These are phyloP conservation scores for Trissonchulus sp. DNA, from an alignment of 2,888 invertebrate species.

Conservation along the genomic window DNA sequence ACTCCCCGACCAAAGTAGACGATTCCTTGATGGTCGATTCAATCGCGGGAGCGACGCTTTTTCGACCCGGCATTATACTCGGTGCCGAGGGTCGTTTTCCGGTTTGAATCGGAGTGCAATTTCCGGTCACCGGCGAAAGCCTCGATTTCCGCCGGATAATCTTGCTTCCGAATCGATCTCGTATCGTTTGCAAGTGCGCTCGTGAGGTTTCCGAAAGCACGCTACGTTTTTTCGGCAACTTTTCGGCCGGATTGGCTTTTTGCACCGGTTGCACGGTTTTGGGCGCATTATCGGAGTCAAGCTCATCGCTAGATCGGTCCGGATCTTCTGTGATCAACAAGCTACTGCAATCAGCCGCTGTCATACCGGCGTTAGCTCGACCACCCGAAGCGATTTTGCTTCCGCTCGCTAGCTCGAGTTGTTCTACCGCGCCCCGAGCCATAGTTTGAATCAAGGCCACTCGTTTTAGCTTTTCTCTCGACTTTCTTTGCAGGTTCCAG, in stretches of 20 bases:
- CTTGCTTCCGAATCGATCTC: not conserved
- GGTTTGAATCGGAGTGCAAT: not conserved
- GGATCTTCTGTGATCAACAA: not conserved
- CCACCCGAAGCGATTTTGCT: not conserved
- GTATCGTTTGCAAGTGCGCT: not conserved
- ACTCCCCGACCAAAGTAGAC: not conserved
- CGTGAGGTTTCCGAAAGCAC: not conserved
- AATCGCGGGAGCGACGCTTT: not conserved
- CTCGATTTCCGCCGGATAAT: not conserved
- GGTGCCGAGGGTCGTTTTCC: not conserved
- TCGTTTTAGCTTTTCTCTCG: conserved; percentile 88
- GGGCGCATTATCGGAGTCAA: not conserved
- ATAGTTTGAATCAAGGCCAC: conserved; percentile 65
- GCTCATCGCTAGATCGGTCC: not conserved
- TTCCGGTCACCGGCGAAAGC: not conserved
- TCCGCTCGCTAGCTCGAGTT: not conserved
- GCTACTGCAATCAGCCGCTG: not conserved
- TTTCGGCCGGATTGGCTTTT: too few species aligned
- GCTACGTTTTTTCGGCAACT: not conserved
- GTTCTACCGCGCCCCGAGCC: not conserved
- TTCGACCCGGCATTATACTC: not conserved
- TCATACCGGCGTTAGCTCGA: not conserved
- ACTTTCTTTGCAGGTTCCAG: conserved; percentile 92
- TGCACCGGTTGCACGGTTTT: not conserved
- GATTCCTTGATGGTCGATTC: not conserved